phyloP scores from a whole-genome alignment of 1,140 invertebrate species.

The Dinothrombium tinctorium region DNA sequence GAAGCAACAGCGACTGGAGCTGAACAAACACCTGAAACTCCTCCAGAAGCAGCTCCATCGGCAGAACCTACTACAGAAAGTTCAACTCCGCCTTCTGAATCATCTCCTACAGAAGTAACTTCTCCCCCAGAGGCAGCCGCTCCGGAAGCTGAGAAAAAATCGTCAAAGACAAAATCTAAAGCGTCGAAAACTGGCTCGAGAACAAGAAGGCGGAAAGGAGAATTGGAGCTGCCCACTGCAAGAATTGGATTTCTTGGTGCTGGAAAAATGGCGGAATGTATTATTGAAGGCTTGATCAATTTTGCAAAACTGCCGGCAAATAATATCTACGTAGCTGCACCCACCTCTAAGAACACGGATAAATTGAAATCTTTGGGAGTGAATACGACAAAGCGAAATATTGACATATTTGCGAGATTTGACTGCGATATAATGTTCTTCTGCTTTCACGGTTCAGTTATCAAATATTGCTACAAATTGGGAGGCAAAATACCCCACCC shows the following conservation, averaged over 20 bases:
- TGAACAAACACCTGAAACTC: too few species aligned
- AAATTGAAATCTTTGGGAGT: conserved; percentile 8
- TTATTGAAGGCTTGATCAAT: conserved; percentile 8
- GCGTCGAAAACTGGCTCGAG: too few species aligned
- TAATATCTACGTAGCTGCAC: conserved; percentile 10
- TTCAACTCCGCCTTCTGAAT: too few species aligned
- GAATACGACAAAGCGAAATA: conserved; percentile 4
- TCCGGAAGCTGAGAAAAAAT: too few species aligned
- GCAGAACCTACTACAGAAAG: too few species aligned
- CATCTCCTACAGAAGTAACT: too few species aligned
- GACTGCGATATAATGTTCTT: conserved; percentile 13
- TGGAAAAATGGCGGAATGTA: conserved; percentile 10
- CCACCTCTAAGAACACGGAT: conserved; percentile 7
- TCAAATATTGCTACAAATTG: conserved; percentile 8
- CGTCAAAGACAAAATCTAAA: too few species aligned
- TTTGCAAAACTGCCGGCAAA: conserved; percentile 6
- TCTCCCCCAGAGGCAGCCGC: too few species aligned
- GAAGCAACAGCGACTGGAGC: too few species aligned
- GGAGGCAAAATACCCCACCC: conserved; percentile 9
- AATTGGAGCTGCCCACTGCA: conserved; percentile 1
- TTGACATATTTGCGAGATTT: conserved; percentile 11
- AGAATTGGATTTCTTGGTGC: conserved; percentile 14
- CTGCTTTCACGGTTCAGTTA: conserved; percentile 10
- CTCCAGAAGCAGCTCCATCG: too few species aligned
- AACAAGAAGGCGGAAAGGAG: too few species aligned